Evolutionary conservation across 2,888 invertebrate genomes (phyloP).

Genomic region (Ischnura elegans): DNA sequence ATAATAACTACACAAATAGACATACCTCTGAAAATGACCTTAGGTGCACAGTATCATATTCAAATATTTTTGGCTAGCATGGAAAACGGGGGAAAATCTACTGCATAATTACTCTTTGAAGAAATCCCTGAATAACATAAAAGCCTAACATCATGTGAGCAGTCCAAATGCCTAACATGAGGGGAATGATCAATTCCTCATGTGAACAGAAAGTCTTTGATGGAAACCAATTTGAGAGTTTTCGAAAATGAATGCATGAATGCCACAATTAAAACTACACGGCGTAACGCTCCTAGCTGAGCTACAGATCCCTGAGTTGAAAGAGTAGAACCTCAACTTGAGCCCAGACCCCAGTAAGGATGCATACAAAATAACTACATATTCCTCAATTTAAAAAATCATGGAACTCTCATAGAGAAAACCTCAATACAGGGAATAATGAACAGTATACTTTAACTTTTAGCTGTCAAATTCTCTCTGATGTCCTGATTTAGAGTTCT

Average conservation of each 20-base stretch:
- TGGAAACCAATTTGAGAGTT: background rate
- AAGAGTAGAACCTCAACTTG: background rate
- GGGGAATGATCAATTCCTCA: background rate
- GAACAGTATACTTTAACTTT: background rate
- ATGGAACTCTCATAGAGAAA: background rate
- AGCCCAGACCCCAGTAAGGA: background rate
- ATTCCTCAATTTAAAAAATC: background rate
- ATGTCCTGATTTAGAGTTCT: background rate
- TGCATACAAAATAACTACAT: background rate
- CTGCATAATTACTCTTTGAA: background rate
- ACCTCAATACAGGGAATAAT: background rate
- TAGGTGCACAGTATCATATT: background rate
- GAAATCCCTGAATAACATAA: background rate
- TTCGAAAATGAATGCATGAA: background rate
- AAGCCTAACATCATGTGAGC: background rate
- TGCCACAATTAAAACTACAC: background rate
- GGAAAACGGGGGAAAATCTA: background rate
- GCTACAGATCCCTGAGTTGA: background rate
- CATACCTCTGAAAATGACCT: background rate
- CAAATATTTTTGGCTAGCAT: background rate
- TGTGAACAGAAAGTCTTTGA: background rate
- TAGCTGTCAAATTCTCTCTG: background rate
- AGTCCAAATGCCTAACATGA: background rate
- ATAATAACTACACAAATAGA: background rate
- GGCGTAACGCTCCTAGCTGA: background rate